Base-by-base conservation (phyloP, 2,797 vertebrate genomes). In the Tragelaphus eurycerus region DNA sequence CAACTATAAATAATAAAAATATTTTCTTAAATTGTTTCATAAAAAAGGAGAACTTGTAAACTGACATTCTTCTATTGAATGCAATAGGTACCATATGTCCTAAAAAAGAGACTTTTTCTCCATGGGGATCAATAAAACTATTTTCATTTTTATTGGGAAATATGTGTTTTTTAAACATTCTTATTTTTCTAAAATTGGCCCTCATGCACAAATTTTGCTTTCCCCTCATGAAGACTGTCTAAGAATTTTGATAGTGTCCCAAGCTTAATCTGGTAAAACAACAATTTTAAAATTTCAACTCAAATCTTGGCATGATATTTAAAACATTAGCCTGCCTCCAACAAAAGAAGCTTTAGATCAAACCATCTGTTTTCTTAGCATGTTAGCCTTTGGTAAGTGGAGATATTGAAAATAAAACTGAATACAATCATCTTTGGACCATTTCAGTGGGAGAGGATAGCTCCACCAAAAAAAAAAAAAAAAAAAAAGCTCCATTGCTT, bases 221-320 rank as follows among this genome's bases (percentile, higher is more conserved):
- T 93, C n/a, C 17, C 14, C 52, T 92, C 62, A 78, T 87, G 46
- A 87, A 90, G 7, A 60, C 57, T 74, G 34, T 88, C 54, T 89
- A 76, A 97, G 46, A 71, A 96, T 95, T 86, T 83, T 95, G 34
- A 90, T 60, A 43, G 38, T n/a, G 82, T 9, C 64, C n/a, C 29
- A 87, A 76, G 34, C 15, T 93, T 50, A 85, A 76, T 13, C 84
- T 89, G 60, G 31, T 46, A 96, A 96, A 95, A 96, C 3, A 74
- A 62, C n/a, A 96, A 62, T 96, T 96, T 89, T 54, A 89, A 97
- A 96, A 94, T 91, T 81, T 83, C 48, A 96, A 83, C 76, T 83
- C 64, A 89, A 62, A 86, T 86, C 62, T 71, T 89, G 16, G 54
- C 31, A 7, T 82, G 43, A 89, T 89, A 74, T 60, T 94, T 87